A percentile compares a stretch with the other conserved stretches of the same genome.
phyloP scores from a whole-genome alignment of 2,888 invertebrate species.

The Napeogenes sylphis region DNA sequence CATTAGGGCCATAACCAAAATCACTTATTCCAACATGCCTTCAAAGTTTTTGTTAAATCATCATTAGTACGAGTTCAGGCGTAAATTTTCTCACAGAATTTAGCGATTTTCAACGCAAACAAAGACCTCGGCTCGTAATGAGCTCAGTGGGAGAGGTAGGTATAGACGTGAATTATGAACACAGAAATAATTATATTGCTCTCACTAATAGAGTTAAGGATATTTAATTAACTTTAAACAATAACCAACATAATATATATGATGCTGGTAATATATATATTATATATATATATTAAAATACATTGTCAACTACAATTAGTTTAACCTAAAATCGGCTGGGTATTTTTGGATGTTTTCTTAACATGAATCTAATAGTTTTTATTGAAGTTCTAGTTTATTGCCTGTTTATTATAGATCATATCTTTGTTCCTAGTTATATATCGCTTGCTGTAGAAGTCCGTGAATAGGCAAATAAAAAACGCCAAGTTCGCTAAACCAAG shows the following conservation, averaged over 20 bases:
- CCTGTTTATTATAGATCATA: constrained; percentile 14
- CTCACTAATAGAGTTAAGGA: neutral
- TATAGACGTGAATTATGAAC: constrained; percentile 10
- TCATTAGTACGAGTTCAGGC: neutral
- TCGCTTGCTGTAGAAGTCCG: constrained; percentile 41
- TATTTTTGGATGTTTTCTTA: too few relatives aligned
- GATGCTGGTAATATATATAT: too few relatives aligned
- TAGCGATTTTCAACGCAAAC: constrained; percentile 16
- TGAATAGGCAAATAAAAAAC: constrained; percentile 41
- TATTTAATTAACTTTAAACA: too few relatives aligned
- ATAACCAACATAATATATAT: too few relatives aligned
- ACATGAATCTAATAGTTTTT: neutral
- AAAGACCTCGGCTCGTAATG: constrained; percentile 15
- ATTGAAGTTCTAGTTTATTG: constrained; percentile 15
- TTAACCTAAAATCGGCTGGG: neutral
- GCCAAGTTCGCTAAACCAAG: constrained; percentile 36
- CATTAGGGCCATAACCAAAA: neutral
- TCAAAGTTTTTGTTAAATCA: constrained; percentile 8
- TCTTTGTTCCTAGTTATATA: constrained; percentile 26
- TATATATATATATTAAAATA: too few relatives aligned
- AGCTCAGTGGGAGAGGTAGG: constrained; percentile 9
- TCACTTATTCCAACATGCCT: neutral
- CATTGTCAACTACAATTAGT: too few relatives aligned
- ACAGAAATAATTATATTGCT: constrained; percentile 8
- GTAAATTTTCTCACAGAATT: constrained; percentile 21